Conservation (phyloP, 2,888 invertebrate species). For the Drosophila testacea region DNA sequence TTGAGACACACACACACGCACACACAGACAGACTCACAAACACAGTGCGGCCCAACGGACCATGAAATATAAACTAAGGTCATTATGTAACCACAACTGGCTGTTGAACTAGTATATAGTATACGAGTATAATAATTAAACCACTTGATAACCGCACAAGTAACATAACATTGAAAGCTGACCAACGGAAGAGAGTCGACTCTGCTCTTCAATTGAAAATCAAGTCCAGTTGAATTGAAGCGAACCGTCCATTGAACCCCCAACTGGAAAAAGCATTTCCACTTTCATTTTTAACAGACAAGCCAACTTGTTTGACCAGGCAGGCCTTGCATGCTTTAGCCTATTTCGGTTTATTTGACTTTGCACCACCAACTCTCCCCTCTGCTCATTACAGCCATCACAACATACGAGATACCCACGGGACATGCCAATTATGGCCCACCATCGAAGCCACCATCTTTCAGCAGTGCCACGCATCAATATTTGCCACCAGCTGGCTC, state of each 20-base stretch:
- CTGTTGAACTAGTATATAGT: constrained; percentile 46
- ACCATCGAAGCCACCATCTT: constrained; percentile 83
- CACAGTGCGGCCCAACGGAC: constrained; percentile 5
- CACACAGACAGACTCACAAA: neutral
- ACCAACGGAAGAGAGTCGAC: constrained; percentile 45
- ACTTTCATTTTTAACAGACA: constrained; percentile 64
- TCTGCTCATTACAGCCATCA: constrained; percentile 76
- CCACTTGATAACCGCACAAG: constrained; percentile 24
- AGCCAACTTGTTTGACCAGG: constrained; percentile 60
- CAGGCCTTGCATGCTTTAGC: constrained; percentile 46
- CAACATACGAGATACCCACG: constrained; percentile 83
- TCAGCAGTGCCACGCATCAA: constrained; percentile 82
- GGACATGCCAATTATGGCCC: constrained; percentile 84
- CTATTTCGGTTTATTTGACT: constrained; percentile 52
- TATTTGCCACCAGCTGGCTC: constrained; percentile 82
- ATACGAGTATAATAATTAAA: constrained; percentile 50
- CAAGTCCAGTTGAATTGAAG: constrained; percentile 2
- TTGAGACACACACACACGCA: constrained; percentile 28
- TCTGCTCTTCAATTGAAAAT: constrained; percentile 13
- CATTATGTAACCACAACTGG: constrained; percentile 56
- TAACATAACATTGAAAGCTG: constrained; percentile 48
- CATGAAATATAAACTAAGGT: constrained; percentile 53
- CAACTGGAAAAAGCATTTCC: constrained; percentile 37
- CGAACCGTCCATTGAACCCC: constrained; percentile 62
- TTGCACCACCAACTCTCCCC: constrained; percentile 11